Base-by-base conservation (phyloP, 2,888 invertebrate genomes). In the Drosophila mayaguana region DNA sequence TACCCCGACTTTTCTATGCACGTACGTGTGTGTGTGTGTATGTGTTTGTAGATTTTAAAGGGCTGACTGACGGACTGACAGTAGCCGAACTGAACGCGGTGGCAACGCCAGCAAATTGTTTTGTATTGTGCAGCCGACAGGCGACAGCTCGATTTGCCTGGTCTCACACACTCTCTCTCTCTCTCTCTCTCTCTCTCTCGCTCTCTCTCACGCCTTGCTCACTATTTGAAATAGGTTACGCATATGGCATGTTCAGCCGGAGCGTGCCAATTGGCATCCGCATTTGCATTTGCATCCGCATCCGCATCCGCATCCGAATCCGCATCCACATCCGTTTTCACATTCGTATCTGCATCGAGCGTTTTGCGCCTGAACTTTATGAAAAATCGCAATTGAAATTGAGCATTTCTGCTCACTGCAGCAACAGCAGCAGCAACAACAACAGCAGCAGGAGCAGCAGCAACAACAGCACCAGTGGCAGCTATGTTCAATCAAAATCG, bases 141-240 rank as follows among this genome's bases (percentile, higher is more conserved):
- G 72, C 82, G 85, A 87, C 84, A 87, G 84, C 73, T 89, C 81
- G 84, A 89, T 89, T 83, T 89, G 89, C 87, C 73, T 69, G 73
- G 71, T 25, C 51, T 32, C 14, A 18, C 16, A 2, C 50, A 3
- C 60, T 61, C 25, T 64, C 78, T 63, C 42, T 12, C 60, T 63
- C 25, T 59, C 78, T 63, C 8, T 68, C 67, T 65, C 66, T 53
- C 3, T 20, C 34, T 36, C 20, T 3, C 36, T 4, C 61, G 59
- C 28, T 60, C 78, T 70, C 8, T 63, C 63, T 63, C 63, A 9
- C 14, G 25, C n/a, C 22, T 36, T 25, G 42, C 38, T 38, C 36
- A n/a, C 43, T 61, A 68, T 74, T 83, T 69, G 81, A 75, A 80
- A 89, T 89, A 75, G 87, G 83, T 89, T 83, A 86, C 89, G 87